Evolutionary conservation across 1,140 invertebrate species (phyloP), one percentile per base, ranked within the genome.

Genomic region (Drosophila carrolli): DNA sequence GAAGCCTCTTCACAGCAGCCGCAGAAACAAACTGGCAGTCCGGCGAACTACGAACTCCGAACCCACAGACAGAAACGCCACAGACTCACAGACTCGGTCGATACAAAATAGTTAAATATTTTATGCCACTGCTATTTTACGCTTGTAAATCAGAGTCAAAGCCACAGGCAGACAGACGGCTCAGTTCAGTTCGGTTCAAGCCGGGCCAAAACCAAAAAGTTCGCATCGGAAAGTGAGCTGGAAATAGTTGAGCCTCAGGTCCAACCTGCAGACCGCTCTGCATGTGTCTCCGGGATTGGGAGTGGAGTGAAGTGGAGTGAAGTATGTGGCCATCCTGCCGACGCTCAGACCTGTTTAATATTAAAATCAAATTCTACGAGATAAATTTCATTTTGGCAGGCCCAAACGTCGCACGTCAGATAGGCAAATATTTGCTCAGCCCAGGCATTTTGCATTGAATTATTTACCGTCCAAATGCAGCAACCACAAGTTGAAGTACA

Each of bases 51-150:
- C 16, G 3, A 29, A 51, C 29, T 14, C 40, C 16, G 29, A 35
- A 13, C 27, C 19, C 40, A 37, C 5, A 67, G 53, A 51, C 60
- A 57, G 27, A 16, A 27, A 27, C 14, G 5, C n/a, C n/a, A 35
- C n/a, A 5, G 44, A 65, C 48, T 51, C 44, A 29, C 44, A 63
- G 3, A 9, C 29, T 32, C 67, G 78, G 75, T 72, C 80, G 70
- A 83, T 83, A 83, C 81, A 50, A 79, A 70, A 79, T 51, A 61
- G 78, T 82, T 86, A 63, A 86, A 86, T 86, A 88, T 81, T 86
- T 86, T 58, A 86, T 86, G 83, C 58, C 66, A 76, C 75, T 88
- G 82, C 83, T 82, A 88, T 86, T 86, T 86, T 71, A 86, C 82
- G 82, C 82, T 88, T 86, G 82, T 86, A 88, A 86, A 88, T 86